Evolutionary conservation across 1,140 invertebrate species (phyloP).

Genomic region (Eumaeus atala): DNA sequence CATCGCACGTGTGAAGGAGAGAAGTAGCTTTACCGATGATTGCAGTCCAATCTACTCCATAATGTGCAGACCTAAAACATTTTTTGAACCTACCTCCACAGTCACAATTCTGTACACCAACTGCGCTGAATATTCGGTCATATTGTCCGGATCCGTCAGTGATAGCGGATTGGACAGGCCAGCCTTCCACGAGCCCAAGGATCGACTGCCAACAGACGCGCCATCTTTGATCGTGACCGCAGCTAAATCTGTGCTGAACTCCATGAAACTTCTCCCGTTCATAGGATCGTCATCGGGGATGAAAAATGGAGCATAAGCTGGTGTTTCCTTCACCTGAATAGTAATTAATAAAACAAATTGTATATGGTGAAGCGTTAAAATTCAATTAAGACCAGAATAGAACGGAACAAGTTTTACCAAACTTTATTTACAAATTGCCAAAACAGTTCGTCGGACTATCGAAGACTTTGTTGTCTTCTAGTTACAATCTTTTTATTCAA

Average conservation of each 20-base stretch:
- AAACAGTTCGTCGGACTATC: too few species aligned
- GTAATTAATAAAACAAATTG: too few species aligned
- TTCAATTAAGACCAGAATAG: too few species aligned
- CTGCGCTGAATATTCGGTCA: constrained; percentile 85
- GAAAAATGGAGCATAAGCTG: constrained; percentile 79
- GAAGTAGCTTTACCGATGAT: too few species aligned
- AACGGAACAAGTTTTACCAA: too few species aligned
- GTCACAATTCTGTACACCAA: constrained; percentile 88
- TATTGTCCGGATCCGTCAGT: constrained; percentile 77
- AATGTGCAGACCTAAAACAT: constrained; percentile 16
- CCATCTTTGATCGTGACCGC: constrained; percentile 79
- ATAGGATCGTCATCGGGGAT: constrained; percentile 74
- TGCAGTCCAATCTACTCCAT: too few species aligned
- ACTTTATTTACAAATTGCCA: too few species aligned
- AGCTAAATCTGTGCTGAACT: constrained; percentile 81
- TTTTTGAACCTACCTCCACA: constrained; percentile 76
- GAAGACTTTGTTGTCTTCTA: too few species aligned
- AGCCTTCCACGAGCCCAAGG: constrained; percentile 80
- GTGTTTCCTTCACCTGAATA: constrained; percentile 75
- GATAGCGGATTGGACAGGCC: constrained; percentile 78
- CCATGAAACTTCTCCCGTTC: constrained; percentile 83
- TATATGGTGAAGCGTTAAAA: too few species aligned
- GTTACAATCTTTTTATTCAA: too few species aligned
- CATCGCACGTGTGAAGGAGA: too few species aligned
- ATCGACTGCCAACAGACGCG: constrained; percentile 77